Evolutionary conservation across 2,888 invertebrate genomes (phyloP), one percentile per base, ranked within the genome.

Genomic region (Sinohyriopsis cumingii): DNA sequence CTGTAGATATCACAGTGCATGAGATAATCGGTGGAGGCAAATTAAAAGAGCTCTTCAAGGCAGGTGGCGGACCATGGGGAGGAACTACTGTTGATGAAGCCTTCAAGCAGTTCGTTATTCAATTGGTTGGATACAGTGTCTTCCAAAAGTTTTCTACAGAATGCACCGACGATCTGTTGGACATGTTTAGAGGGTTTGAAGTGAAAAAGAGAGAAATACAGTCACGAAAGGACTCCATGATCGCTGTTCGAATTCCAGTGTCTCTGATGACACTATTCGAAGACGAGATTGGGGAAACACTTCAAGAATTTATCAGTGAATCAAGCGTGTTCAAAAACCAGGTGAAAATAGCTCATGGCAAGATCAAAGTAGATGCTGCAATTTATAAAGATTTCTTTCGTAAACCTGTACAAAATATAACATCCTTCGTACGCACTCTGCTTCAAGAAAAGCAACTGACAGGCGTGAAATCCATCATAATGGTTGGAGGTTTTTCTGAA

Each of bases 1-100:
- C 91, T 3, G 91, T 92, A 1, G 92, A 92, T 77, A 91, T 92
- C 59, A 92, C 92, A 2, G 91, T 92, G 5, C 92, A 92, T 81
- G 90, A 92, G 82, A 80, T 86, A 6, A 83, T 86, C 65, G 83
- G 85, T 55, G 89, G 89, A 0, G 78, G 80, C 9, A 85, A 86
- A n/a, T 84, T 92, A 19, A 89, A 90, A 73, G 92, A 92, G 82
- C 87, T 92, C n/a, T 90, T 91, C 81, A 91, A 91, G 82, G 91
- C 92, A 1, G 90, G 91, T 5, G 91, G 92, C 18, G 91, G 91
- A 45, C 90, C 86, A 0, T 81, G 79, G 65, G 85, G 85, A 6
- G 85, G 84, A 9, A 77, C 81, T 5, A 61, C 56, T 19, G 68
- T 68, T 18, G 68, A 68, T 59, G 68, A 68, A 62, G 68, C 62